Evolutionary conservation across 2,888 invertebrate species (phyloP), one percentile per base, ranked within the genome.

Genomic region (Fragum sueziense): DNA sequence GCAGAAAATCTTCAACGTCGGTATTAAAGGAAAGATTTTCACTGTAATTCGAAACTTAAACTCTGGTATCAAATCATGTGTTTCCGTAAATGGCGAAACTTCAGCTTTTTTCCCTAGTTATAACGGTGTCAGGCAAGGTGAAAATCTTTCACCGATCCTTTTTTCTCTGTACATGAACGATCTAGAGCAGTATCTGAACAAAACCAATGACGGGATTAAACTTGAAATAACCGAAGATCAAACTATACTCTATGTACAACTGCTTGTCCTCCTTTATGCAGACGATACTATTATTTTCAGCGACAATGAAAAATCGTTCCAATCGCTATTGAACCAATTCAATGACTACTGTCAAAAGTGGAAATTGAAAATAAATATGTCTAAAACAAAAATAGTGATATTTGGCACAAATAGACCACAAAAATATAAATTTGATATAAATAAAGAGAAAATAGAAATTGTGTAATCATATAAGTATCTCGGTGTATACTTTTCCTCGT

Each of bases 141-240:
- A 78, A 51, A 74, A 74, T 41, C 51, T 74, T 9, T 68, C 74
- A 2, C 74, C 74, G 25, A n/a, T 78, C 14, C 41, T 78, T 33
- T 74, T 78, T 47, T 69, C 78, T 31, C 27, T 78, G 9, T 74
- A 51, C 52, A 51, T 78, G 17, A 78, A 74, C 47, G 78, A 78
- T 25, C 22, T 78, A 31, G 33, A 61, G 25, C 22, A 20, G 2
- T 22, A 70, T 52, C 20, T 78, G 54, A 57, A 17, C n/a, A 57
- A 17, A 17, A 17, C 17, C 11, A 57, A n/a, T 22, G n/a, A n/a
- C n/a, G 57, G 25, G n/a, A 22, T n/a, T 17, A 17, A 7, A 57
- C 17, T 22, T 17, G n/a, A n/a, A 17, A 22, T 22, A 57, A 57
- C 9, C n/a, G 9, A 57, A 17, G 17, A 17, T 57, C 17, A 57